phyloP scores from a whole-genome alignment of 2,113 vertebrate genomes.

The Bettongia penicillata region DNA sequence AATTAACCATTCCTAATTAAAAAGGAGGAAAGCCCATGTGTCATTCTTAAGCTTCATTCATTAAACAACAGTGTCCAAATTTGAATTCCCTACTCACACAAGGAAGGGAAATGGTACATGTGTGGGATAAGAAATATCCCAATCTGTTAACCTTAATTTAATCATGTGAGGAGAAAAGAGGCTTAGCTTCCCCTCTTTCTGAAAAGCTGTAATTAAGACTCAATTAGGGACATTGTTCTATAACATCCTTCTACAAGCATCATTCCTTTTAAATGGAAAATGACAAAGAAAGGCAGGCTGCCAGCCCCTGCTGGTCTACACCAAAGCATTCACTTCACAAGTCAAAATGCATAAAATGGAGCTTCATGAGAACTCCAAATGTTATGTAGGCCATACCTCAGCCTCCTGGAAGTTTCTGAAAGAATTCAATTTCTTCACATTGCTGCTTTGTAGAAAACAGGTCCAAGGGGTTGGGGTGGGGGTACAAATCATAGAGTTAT shows the following conservation, averaged over 20 bases:
- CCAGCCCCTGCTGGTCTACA: neutral
- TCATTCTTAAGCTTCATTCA: conserved; percentile 67
- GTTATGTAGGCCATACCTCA: neutral
- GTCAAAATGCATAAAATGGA: neutral
- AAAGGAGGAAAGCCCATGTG: conserved; percentile 23
- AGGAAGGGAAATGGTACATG: conserved; percentile 8
- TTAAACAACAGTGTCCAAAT: conserved; percentile 71
- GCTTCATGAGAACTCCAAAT: neutral
- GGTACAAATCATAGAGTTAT: neutral
- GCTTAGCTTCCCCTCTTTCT: conserved; percentile 55
- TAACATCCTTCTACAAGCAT: conserved; percentile 28
- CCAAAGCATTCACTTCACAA: neutral
- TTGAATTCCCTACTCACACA: conserved; percentile 34
- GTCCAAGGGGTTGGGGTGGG: neutral
- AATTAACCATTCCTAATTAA: conserved; percentile 61
- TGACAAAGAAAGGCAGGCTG: neutral
- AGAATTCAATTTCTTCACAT: neutral
- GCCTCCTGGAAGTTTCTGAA: neutral
- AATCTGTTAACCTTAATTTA: conserved; percentile 65
- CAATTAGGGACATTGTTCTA: conserved; percentile 57
- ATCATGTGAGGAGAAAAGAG: conserved; percentile 64
- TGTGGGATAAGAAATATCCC: conserved; percentile 61
- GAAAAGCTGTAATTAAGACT: conserved; percentile 72
- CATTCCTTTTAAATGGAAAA: conserved; percentile 18
- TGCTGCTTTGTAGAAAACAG: neutral